phyloP scores from a whole-genome alignment of 2,113 vertebrate species.

The Genyomyrus donnyi region DNA sequence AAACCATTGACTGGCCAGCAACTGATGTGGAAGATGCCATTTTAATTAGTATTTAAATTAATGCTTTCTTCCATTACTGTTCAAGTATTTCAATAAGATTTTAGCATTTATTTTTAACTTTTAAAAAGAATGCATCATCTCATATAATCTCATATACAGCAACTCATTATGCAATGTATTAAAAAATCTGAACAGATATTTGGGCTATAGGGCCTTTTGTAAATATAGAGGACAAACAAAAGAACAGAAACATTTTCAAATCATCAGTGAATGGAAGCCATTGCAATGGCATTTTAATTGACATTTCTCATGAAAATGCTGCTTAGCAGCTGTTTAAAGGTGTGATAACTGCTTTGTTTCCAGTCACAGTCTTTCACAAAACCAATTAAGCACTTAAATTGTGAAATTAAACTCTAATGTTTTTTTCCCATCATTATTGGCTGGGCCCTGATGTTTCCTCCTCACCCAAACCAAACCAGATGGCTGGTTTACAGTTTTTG shows the following conservation, averaged over 20 bases:
- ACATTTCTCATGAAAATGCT: neutral
- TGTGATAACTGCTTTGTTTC: neutral
- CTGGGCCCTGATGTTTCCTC: neutral
- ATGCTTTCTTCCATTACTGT: neutral
- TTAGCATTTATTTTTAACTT: neutral
- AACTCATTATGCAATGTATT: neutral
- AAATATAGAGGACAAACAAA: neutral
- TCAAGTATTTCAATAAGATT: neutral
- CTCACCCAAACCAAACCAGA: slow-evolving; percentile 13
- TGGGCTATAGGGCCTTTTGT: neutral
- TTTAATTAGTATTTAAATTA: neutral
- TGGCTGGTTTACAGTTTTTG: slow-evolving; percentile 23
- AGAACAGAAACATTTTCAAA: neutral
- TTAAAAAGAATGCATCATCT: neutral
- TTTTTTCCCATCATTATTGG: slow-evolving; percentile 16
- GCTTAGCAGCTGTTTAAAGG: neutral
- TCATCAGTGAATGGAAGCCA: neutral
- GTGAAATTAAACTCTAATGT: slow-evolving; percentile 12
- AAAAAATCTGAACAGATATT: neutral
- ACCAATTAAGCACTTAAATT: slow-evolving; percentile 5
- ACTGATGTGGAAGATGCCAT: neutral
- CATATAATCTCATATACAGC: neutral
- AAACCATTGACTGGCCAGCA: neutral
- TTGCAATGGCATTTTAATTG: neutral
- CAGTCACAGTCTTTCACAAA: neutral